Base-by-base conservation (phyloP, 1,140 invertebrate species). In the Wasmannia auropunctata region DNA sequence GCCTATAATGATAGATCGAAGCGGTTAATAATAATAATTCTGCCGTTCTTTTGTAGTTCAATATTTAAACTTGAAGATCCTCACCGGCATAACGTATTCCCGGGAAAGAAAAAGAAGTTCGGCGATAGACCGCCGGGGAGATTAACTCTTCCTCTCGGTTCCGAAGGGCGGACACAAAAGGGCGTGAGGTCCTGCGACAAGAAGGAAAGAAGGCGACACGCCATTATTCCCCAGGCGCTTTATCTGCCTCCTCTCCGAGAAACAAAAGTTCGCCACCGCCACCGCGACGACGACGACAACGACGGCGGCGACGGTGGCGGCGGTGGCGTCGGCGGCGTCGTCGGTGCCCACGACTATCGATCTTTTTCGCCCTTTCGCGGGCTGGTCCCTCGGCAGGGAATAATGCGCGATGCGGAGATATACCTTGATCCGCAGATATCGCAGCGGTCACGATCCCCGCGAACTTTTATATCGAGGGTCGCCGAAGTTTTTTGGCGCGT, bases 401-500 rank as follows among this genome's bases (percentile, higher is more conserved):
- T 94, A 94, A 94, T 94, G 92, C 91, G 92, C 89, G 51, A 58
- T 92, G 81, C 87, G 51, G 88, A 93, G 91, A 91, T 90, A 90
- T 88, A 91, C 91, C 86, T 91, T 92, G 89, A 92, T 92, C 90
- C 91, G 67, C 34, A 89, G 86, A 92, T 91, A 92, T 91, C 90
- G n/a, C 90, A 88, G 88, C 90, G 89, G 88, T 86, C 88, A 87
- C 90, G 85, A 91, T 87, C 86, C 86, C 75, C 84, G 81, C 63
- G 87, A 93, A 93, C 93, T 93, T 94, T 93, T 91, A 90, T 93
- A 87, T 86, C 88, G 62, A 81, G 90, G 89, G 89, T 88, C 85
- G 85, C 51, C 34, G 49, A 91, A 87, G 63, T 81, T 91, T 91
- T 91, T 87, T 79, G 90, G 90, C 90, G 89, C 63, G 51, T 89